These are phyloP conservation scores for Catharus fuscescens DNA, from an alignment of 2,113 vertebrate species.

Conservation along the genomic window DNA sequence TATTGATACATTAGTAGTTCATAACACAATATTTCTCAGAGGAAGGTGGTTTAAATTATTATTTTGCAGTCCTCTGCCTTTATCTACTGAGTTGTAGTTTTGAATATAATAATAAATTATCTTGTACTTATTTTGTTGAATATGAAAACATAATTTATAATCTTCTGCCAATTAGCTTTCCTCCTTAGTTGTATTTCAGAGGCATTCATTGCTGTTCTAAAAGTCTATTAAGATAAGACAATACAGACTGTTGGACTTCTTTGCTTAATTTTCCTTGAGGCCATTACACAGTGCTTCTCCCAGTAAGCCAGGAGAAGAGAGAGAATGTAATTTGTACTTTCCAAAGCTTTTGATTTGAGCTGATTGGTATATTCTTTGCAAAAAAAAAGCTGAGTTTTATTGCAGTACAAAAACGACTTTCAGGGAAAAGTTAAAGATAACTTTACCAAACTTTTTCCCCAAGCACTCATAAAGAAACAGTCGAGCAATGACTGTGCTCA, in stretches of 20 bases:
- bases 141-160: slow-evolving; percentile 49
- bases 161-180: slow-evolving; percentile 36
- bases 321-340: slow-evolving; percentile 48
- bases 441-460: neutral
- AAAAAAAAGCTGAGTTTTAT: slow-evolving; percentile 33
- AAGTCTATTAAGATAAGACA: slow-evolving; percentile 66
- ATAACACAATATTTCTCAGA: neutral
- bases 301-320: neutral
- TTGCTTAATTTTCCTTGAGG: slow-evolving; percentile 19
- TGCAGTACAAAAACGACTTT: slow-evolving; percentile 35
- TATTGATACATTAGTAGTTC: neutral
- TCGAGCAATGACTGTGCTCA: neutral
- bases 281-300: neutral
- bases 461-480: neutral
- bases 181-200: slow-evolving; percentile 16
- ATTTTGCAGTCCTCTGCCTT: neutral
- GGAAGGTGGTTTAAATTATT: neutral
- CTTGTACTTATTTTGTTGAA: slow-evolving; percentile 20
- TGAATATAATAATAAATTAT: slow-evolving; percentile 26
- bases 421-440: slow-evolving; percentile 9
- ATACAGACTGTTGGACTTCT: neutral
- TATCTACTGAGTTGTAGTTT: neutral
- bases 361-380: slow-evolving; percentile 42
- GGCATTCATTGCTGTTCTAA: slow-evolving; percentile 13
- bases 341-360: slow-evolving; percentile 45